A percentile compares a stretch with the other conserved stretches of the same genome.
Conservation (phyloP, 1,140 invertebrate species). For the Solenopsis fugax region DNA sequence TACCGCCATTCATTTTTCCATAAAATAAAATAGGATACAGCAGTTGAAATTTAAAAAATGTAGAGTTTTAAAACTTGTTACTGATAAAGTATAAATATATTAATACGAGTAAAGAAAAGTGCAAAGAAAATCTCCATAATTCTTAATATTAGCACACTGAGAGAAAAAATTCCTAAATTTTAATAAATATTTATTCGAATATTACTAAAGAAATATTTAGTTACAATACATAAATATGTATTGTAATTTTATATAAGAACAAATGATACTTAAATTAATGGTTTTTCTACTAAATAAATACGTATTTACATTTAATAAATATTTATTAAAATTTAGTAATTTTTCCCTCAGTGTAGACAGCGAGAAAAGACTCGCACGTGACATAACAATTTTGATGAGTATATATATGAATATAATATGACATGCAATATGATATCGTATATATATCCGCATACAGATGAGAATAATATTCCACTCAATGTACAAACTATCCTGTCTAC, state of each 20-base stretch:
- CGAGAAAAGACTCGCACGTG: neutral
- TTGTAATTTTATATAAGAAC: too few species aligned
- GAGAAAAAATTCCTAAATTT: too few species aligned
- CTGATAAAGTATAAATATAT: neutral
- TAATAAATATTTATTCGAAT: too few species aligned
- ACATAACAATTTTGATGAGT: neutral
- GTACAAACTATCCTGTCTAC: neutral
- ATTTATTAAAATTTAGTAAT: too few species aligned
- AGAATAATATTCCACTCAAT: neutral
- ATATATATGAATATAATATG: neutral
- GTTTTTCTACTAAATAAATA: too few species aligned
- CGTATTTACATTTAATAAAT: too few species aligned
- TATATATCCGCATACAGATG: neutral
- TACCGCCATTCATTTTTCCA: too few species aligned
- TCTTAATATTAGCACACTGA: neutral
- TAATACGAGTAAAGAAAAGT: neutral
- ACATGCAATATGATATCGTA: neutral
- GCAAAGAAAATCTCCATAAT: neutral
- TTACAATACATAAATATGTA: too few species aligned
- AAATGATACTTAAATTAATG: too few species aligned
- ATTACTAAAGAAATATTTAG: too few species aligned
- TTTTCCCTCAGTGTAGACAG: neutral
- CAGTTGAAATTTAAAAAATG: neutral
- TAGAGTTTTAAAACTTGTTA: neutral
- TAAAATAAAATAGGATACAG: too few species aligned